Evolutionary conservation across 2,888 invertebrate species (phyloP), one percentile per base, ranked within the genome.

Genomic region (Tromatobia lineatoria): DNA sequence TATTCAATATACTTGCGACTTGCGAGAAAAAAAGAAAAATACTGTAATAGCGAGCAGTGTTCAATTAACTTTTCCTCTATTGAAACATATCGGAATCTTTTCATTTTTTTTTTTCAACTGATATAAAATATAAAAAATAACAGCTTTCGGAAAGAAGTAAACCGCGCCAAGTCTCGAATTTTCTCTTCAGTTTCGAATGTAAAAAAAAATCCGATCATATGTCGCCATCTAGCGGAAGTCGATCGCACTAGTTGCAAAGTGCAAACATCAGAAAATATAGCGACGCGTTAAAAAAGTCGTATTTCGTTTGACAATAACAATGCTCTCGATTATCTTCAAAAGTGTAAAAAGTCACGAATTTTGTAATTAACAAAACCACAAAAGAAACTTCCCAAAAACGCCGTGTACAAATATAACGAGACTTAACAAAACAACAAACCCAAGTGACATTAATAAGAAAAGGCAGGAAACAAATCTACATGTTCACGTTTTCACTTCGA

Each of bases 241-340:
- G 7, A 25, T 2, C 42, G n/a, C 13, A 71, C n/a, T 23, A n/a
- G n/a, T 8, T 54, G 23, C n/a, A n/a, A n/a, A n/a, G n/a, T 57
- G 23, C 20, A 4, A 11, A 23, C 29, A 23, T 23, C 42, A 18
- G 29, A 25, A 25, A 38, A 10, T 38, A 29, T 45, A 73, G 25
- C 45, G 73, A 57, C 59, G 73, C 59, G 42, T 8, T 45, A 23
- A 18, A 23, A 38, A 42, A 38, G 42, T 45, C 29, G 23, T 15
- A 23, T 57, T 20, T 45, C 45, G 42, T 45, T 59, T 57, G 29
- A 61, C 59, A 73, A 73, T 59, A 73, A 73, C n/a, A 57, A 59
- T 11, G 13, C 59, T 15, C 42, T 59, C 45, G 18, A 54, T 20
- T 18, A 23, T 4, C 59, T 20, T 42, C 18, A 29, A n/a, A 47